Evolutionary conservation across 2,113 vertebrate genomes (phyloP), one percentile per base, ranked within the genome.

Genomic region (Oryzias woworae): DNA sequence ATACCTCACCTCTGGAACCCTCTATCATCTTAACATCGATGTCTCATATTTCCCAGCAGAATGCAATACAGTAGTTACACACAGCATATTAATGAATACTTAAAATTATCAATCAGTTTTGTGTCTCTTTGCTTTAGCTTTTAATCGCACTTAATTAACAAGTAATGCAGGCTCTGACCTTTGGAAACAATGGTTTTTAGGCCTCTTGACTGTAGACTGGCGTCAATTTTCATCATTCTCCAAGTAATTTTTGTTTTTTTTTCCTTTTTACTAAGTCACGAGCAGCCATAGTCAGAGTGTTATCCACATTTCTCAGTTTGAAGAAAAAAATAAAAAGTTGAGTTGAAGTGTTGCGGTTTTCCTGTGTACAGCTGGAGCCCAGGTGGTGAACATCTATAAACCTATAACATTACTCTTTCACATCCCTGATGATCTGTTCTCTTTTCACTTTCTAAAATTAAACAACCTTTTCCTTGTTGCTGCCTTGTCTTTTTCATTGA

Each of bases 21-120:
- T 36, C 36, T 36, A 36, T 36, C 36, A 36, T 12, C 36, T 10
- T 36, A 36, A 36, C 8, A 36, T 36, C 7, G 12, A 58, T 46
- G 28, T 59, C 26, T 51, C 41, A 59, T 43, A 41, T 17, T 66
- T 69, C 52, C 13, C 22, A 61, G 66, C 42, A 54, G 7, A 22
- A 22, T 54, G 12, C 16, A 54, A 4, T n/a, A 12, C 8, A 36
- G 7, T 36, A 42, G 6, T 20, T 42, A 13, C 1, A 20, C 7
- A 22, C 1, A 7, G 61, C 8, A 44, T 48, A 17, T 55, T 16
- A 60, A 62, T 66, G 14, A 5, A 17, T 23, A 14, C 15, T 23
- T 62, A 1, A 20, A 65, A 55, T 46, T 51, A 20, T 20, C 48
- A 45, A 54, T 53, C 2, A 31, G 16, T 16, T 49, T 14, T 14